A percentile compares a stretch with the other conserved stretches of the same genome.
Conservation (phyloP, 2,888 invertebrate species). For the Xestia ashworthii region DNA sequence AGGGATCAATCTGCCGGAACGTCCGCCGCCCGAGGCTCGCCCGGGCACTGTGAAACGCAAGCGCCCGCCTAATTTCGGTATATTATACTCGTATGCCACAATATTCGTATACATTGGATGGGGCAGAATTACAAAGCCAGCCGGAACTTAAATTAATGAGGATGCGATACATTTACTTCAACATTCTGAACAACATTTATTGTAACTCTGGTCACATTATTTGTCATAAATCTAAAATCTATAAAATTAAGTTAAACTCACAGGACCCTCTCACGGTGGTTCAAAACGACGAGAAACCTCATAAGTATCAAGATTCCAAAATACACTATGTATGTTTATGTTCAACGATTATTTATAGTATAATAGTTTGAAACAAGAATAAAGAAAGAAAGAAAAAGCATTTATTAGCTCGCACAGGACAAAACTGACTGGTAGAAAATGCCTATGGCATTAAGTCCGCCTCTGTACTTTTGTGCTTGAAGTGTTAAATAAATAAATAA, state of each 20-base stretch:
- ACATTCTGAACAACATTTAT: slow-evolving; percentile 25
- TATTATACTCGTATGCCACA: slow-evolving; percentile 86
- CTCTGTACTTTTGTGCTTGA: too few relatives aligned
- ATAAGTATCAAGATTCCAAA: not conserved
- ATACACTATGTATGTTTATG: not conserved
- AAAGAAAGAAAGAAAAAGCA: too few relatives aligned
- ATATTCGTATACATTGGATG: slow-evolving; percentile 87
- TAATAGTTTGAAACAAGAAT: not conserved
- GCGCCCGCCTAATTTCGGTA: slow-evolving; percentile 71
- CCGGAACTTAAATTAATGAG: slow-evolving; percentile 51
- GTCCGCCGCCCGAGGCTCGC: slow-evolving; percentile 53
- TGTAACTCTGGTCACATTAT: slow-evolving; percentile 36
- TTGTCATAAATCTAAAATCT: slow-evolving; percentile 7
- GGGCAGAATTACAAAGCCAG: slow-evolving; percentile 78
- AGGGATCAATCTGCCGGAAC: slow-evolving; percentile 80
- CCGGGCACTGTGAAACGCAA: slow-evolving; percentile 68
- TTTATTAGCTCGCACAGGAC: too few relatives aligned
- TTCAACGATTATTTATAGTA: not conserved
- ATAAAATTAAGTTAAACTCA: slow-evolving; percentile 33
- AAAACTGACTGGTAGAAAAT: too few relatives aligned
- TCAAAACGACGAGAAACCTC: not conserved
- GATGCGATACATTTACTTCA: slow-evolving; percentile 16
- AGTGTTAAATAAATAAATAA: too few relatives aligned
- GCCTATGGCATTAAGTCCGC: too few relatives aligned
- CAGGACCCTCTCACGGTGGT: not conserved